Base-by-base conservation (phyloP, 2,888 invertebrate genomes). In the Oconnorella tubifera region DNA sequence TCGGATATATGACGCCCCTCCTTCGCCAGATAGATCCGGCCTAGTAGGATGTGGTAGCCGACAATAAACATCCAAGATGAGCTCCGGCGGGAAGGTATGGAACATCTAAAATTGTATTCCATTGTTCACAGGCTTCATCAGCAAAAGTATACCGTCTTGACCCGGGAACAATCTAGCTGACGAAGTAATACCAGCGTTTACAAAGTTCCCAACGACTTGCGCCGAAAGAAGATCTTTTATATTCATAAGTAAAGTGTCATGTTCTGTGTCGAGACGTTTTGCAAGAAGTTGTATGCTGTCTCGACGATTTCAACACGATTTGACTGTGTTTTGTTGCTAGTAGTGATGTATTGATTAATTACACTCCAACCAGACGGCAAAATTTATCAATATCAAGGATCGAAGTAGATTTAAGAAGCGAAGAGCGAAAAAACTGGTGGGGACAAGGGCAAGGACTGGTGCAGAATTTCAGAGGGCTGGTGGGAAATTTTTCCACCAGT, bases 41-140 rank as follows among this genome's bases (percentile, higher is more conserved):
- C n/a, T n/a, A n/a, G 40, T 40, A 40, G 40, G 19, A 40, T 14
- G 40, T 40, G 40, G 40, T 40, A 40, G 40, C 40, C 40, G 40
- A 40, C 40, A 40, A 40, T 40, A 40, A 40, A 40, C 40, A 40
- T 40, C 40, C 40, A 40, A 40, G 40, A 40, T 40, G 10, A 40
- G 40, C 40, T 40, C 40, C 19, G 40, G 40, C 40, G 40, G 40
- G 40, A 40, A 40, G 40, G 40, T 40, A 40, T 40, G 40, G 40
- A 40, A 40, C 40, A 40, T 40, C 40, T 40, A 19, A 40, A 40
- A 40, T 40, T 40, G 40, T 40, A 40, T 40, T 40, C 40, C 40
- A 40, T 40, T 40, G 40, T 40, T 40, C 40, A 40, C 40, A 40
- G 40, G 40, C 40, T 40, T 40, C 40, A 40, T 40, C 40, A 40